phyloP scores from a whole-genome alignment of 2,797 vertebrate genomes.

The Hafferia zeledoni region DNA sequence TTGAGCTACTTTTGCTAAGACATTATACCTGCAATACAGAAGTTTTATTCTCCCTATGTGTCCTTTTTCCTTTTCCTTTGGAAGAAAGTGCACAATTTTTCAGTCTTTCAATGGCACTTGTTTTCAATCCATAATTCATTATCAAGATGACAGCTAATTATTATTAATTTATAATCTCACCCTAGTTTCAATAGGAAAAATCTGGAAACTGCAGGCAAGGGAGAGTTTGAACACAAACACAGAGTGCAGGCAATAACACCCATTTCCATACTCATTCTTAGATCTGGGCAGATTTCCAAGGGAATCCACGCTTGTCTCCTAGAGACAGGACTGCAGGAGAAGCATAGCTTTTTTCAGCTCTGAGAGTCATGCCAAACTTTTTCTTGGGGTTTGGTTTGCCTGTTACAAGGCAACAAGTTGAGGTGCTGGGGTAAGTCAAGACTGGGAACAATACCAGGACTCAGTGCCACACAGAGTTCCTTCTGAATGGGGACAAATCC shows the following conservation, averaged over 20 bases:
- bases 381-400: not conserved
- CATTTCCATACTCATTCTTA: not conserved
- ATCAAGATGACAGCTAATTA: not conserved
- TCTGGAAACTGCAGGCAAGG: not conserved
- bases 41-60: not conserved
- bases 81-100: not conserved
- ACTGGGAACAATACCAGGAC: not conserved
- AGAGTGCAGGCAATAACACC: not conserved
- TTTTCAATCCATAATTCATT: not conserved
- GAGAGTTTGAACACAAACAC: not conserved
- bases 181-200: not conserved
- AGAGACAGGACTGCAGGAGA: not conserved
- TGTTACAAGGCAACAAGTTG: not conserved
- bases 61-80: not conserved
- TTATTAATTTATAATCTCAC: not conserved
- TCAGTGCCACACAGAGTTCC: not conserved
- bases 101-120: not conserved
- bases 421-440: not conserved
- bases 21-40: not conserved
- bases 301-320: not conserved
- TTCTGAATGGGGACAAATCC: not conserved
- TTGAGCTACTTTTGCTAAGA: not conserved
- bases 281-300: slow-evolving; percentile 22
- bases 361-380: not conserved
- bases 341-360: not conserved